Percentiles rank a stretch among this genome's conserved stretches.
These are phyloP conservation scores for Cryptus viduatorius DNA, from an alignment of 2,888 invertebrate species.

Conservation along the genomic window DNA sequence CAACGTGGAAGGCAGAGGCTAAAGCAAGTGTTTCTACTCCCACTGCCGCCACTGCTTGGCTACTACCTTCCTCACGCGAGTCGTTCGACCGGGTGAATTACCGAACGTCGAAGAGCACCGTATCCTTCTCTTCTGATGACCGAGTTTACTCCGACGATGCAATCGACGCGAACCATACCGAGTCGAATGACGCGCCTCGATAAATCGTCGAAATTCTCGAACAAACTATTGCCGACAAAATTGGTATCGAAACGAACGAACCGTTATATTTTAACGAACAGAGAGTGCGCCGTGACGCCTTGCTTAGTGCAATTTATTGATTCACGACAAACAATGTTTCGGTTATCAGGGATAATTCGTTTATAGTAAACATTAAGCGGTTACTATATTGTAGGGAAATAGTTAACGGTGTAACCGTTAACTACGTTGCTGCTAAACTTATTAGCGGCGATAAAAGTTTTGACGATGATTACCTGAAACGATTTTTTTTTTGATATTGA, in stretches of 20 bases:
- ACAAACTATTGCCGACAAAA: neutral
- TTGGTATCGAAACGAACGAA: neutral
- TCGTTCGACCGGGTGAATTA: conserved; percentile 5
- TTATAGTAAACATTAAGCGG: neutral
- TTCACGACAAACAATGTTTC: neutral
- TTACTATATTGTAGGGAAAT: neutral
- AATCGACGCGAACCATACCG: neutral
- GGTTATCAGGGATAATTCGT: neutral
- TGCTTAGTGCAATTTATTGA: neutral
- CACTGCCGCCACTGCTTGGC: neutral
- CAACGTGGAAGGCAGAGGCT: conserved; percentile 1
- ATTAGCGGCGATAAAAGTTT: no score
- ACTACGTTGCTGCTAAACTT: no score
- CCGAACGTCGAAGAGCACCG: conserved; percentile 1
- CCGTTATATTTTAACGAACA: conserved; percentile 4
- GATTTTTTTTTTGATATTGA: no score
- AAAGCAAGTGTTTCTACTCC: conserved; percentile 7
- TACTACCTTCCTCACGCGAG: neutral
- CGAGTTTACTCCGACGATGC: neutral
- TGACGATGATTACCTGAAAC: no score
- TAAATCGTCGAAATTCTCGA: conserved; percentile 6
- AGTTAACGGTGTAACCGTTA: no score
- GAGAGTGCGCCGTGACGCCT: neutral
- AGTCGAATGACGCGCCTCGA: conserved; percentile 2
- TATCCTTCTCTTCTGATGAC: conserved; percentile 2